Evolutionary conservation across 2,888 invertebrate species (phyloP).

Genomic region (Tridacna gigas): DNA sequence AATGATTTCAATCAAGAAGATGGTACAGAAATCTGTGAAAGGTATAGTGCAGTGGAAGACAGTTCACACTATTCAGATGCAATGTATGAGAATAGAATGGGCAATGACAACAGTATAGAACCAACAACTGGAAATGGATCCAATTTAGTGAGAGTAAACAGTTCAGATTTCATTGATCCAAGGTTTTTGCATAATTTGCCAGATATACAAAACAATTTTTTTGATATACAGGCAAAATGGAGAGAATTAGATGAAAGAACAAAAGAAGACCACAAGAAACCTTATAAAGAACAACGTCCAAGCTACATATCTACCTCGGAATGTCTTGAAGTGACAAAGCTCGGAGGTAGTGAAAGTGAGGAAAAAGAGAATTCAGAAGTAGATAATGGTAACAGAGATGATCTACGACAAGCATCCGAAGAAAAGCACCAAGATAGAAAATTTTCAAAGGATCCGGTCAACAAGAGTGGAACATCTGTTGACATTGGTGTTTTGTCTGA

Average conservation of each 20-base stretch:
- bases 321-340: no score
- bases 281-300: background rate
- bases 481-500: no score
- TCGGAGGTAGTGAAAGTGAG: no score
- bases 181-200: conserved; percentile 2
- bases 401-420: no score
- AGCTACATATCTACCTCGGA: no score
- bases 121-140: background rate
- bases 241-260: conserved; percentile 16
- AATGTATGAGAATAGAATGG: background rate
- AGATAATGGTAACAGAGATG: no score
- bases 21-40: background rate
- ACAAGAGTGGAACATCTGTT: no score
- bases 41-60: background rate
- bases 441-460: no score
- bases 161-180: conserved; percentile 17
- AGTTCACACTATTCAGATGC: background rate
- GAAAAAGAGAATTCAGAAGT: no score
- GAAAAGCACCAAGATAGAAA: no score
- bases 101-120: background rate
- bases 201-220: background rate
- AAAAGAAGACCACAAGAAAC: conserved; percentile 39
- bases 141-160: background rate
- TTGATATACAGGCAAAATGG: background rate
- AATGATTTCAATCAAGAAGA: background rate